phyloP scores from a whole-genome alignment of 2,888 invertebrate species.

The Tenthredo mesomela region DNA sequence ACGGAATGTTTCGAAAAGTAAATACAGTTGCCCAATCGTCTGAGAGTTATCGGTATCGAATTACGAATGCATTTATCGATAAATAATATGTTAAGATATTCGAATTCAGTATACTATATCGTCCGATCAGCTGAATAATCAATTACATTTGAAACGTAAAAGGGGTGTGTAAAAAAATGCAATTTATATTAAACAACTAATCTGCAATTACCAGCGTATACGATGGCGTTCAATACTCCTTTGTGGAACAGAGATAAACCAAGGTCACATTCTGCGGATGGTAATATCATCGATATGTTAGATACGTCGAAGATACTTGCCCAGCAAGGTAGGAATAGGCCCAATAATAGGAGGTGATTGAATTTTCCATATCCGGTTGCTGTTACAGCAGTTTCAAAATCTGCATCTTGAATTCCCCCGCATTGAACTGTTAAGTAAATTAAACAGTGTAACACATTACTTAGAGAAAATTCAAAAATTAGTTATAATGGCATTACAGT shows the following conservation, averaged over 20 bases:
- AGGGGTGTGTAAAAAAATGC: neutral
- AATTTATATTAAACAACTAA: neutral
- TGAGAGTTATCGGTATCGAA: neutral
- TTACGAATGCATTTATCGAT: neutral
- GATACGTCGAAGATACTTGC: slow-evolving; percentile 86
- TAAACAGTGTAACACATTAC: neutral
- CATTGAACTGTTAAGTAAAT: neutral
- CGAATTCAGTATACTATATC: neutral
- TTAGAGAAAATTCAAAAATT: neutral
- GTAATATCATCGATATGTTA: slow-evolving; percentile 86
- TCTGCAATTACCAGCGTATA: slow-evolving; percentile 84
- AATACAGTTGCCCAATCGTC: neutral
- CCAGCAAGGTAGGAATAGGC: slow-evolving; percentile 84
- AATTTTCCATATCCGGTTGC: slow-evolving; percentile 86
- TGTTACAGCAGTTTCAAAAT: slow-evolving; percentile 87
- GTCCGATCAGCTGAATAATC: neutral
- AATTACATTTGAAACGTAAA: neutral
- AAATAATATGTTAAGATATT: neutral
- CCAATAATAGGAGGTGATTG: slow-evolving; percentile 82
- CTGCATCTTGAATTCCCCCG: slow-evolving; percentile 73
- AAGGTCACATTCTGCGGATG: slow-evolving; percentile 88
- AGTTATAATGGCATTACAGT: neutral
- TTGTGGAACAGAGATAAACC: slow-evolving; percentile 84
- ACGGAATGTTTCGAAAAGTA: slow-evolving; percentile 12
- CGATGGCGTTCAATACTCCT: slow-evolving; percentile 85